A percentile compares a stretch with the other conserved stretches of the same genome.
These are phyloP conservation scores for Mactra quadrangularis DNA, from an alignment of 1,140 invertebrate species.

Conservation along the genomic window DNA sequence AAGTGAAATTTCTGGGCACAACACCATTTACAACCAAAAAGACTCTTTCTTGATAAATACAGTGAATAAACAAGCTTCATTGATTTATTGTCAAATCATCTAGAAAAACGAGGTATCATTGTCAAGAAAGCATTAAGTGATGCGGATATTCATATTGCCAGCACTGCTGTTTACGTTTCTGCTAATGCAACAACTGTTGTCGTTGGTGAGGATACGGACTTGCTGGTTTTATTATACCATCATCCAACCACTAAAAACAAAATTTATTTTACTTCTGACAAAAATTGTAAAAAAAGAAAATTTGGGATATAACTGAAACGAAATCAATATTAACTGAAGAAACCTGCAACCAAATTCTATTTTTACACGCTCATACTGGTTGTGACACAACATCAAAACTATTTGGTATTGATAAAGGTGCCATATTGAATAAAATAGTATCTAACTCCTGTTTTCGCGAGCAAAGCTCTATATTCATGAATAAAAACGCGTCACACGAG, in stretches of 20 bases:
- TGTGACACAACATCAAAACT: slow-evolving; percentile 57
- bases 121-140: slow-evolving; percentile 55
- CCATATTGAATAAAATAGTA: too few species aligned
- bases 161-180: slow-evolving; percentile 36
- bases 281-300: background rate
- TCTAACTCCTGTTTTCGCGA: too few species aligned
- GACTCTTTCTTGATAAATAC: slow-evolving; percentile 50
- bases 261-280: slow-evolving; percentile 9
- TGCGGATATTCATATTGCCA: slow-evolving; percentile 57
- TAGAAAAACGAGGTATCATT: slow-evolving; percentile 4
- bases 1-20: background rate
- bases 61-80: slow-evolving; percentile 59
- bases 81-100: slow-evolving; percentile 15
- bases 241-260: slow-evolving; percentile 3
- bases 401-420: too few species aligned
- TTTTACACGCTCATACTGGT: slow-evolving; percentile 56
- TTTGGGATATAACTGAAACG: slow-evolving; percentile 13
- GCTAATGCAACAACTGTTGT: slow-evolving; percentile 17
- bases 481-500: slow-evolving; percentile 1
- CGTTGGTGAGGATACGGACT: slow-evolving; percentile 62
- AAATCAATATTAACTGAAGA: background rate
- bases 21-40: slow-evolving; percentile 39
- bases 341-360: background rate
- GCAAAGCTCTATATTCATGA: background rate
- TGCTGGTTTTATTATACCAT: slow-evolving; percentile 55